phyloP scores from a whole-genome alignment of 2,888 invertebrate species.

The Drosophila lutescens region DNA sequence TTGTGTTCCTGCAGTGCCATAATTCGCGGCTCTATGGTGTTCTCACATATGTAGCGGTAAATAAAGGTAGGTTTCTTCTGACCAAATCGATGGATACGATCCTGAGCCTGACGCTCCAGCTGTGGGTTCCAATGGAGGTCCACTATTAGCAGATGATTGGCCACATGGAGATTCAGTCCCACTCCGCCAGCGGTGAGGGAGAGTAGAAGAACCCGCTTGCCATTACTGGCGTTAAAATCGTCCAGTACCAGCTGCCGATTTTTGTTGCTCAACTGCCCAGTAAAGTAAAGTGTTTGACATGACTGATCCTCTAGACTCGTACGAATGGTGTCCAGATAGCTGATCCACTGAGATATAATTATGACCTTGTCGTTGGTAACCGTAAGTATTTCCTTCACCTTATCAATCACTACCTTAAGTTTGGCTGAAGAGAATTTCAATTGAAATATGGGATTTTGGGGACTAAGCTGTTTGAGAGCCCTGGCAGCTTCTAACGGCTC shows the following conservation, averaged over 20 bases:
- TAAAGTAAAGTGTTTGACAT: slow-evolving; percentile 88
- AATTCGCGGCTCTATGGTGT: slow-evolving; percentile 95
- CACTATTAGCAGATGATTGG: slow-evolving; percentile 93
- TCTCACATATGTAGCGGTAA: slow-evolving; percentile 92
- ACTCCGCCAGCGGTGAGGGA: slow-evolving; percentile 97
- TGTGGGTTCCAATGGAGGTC: slow-evolving; percentile 99
- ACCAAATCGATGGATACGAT: slow-evolving; percentile 95
- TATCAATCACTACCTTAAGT: slow-evolving; percentile 86
- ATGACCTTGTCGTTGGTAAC: slow-evolving; percentile 88
- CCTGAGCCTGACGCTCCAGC: slow-evolving; percentile 96
- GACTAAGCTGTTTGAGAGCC: slow-evolving; percentile 86
- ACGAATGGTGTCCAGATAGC: slow-evolving; percentile 90
- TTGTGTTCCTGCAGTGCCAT: slow-evolving; percentile 92
- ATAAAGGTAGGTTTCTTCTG: slow-evolving; percentile 92
- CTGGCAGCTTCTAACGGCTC: background rate
- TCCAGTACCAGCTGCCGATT: slow-evolving; percentile 89
- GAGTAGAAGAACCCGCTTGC: slow-evolving; percentile 89
- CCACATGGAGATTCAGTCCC: slow-evolving; percentile 96
- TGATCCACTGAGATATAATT: slow-evolving; percentile 97
- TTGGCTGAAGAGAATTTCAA: slow-evolving; percentile 87
- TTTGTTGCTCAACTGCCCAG: slow-evolving; percentile 90
- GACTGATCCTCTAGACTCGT: slow-evolving; percentile 86
- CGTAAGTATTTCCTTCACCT: slow-evolving; percentile 86
- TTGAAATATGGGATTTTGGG: slow-evolving; percentile 89
- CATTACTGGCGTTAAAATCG: slow-evolving; percentile 87